phyloP scores from a whole-genome alignment of 2,888 invertebrate genomes.

The Nomada ferruginata region DNA sequence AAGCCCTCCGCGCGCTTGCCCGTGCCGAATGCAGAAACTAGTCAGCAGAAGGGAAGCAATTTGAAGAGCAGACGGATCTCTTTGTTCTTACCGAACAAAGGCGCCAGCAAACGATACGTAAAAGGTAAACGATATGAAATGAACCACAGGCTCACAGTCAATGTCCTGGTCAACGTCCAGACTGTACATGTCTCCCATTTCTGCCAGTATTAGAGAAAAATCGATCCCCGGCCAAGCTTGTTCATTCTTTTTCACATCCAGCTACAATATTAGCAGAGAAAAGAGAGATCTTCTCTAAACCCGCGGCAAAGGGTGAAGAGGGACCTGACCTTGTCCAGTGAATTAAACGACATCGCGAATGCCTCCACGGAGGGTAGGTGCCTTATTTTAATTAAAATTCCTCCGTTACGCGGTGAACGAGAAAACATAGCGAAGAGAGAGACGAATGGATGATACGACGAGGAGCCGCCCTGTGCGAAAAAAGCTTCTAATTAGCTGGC shows the following conservation, averaged over 20 bases:
- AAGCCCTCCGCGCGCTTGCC: constrained; percentile 69
- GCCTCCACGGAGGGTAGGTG: constrained; percentile 41
- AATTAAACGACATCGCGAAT: constrained; percentile 50
- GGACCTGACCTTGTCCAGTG: constrained; percentile 52
- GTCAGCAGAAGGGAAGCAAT: background rate
- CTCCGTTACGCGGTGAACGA: constrained; percentile 9
- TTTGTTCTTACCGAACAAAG: too few species aligned
- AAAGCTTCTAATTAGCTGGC: constrained; percentile 60
- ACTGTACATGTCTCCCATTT: background rate
- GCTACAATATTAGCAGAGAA: background rate
- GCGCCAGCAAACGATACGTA: too few species aligned
- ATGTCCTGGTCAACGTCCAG: constrained; percentile 52
- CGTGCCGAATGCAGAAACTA: constrained; percentile 23
- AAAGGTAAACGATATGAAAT: too few species aligned
- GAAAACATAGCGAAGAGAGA: background rate
- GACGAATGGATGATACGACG: background rate
- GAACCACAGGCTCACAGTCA: constrained; percentile 35
- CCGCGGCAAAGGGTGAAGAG: constrained; percentile 5
- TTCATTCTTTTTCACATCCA: background rate
- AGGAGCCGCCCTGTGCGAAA: constrained; percentile 1
- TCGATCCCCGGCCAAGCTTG: constrained; percentile 10
- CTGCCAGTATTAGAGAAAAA: constrained; percentile 10
- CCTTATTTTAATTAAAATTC: constrained; percentile 67
- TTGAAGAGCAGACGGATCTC: background rate
- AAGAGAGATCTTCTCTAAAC: background rate